These are phyloP conservation scores for Sebastes vulpes DNA, from an alignment of 2,797 vertebrate genomes.

Conservation along the genomic window DNA sequence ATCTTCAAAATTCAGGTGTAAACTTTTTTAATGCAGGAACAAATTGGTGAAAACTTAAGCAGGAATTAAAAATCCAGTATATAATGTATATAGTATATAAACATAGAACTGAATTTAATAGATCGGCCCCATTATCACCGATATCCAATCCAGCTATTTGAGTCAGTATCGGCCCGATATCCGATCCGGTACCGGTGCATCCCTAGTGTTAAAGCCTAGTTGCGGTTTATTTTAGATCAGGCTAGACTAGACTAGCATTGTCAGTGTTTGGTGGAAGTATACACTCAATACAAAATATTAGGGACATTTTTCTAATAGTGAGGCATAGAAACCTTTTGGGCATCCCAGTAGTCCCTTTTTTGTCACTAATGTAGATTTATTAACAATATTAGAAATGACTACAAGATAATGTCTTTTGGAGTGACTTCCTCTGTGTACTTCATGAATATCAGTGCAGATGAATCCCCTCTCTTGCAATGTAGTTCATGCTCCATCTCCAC, in stretches of 20 bases:
- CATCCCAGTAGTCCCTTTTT: neutral
- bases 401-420: neutral
- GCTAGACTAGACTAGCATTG: neutral
- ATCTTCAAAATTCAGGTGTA: too few relatives aligned
- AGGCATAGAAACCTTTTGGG: neutral
- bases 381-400: neutral
- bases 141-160: too few relatives aligned
- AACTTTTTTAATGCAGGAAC: too few relatives aligned
- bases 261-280: neutral
- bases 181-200: too few relatives aligned
- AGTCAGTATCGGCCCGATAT: too few relatives aligned
- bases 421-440: neutral
- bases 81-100: too few relatives aligned
- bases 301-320: neutral
- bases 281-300: neutral
- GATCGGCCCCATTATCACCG: too few relatives aligned
- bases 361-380: neutral
- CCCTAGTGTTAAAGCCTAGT: neutral
- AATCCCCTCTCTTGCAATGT: neutral
- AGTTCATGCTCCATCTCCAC: neutral
- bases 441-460: neutral
- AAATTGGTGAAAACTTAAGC: too few relatives aligned
- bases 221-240: neutral
- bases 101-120: too few relatives aligned
- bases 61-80: too few relatives aligned